Evolutionary conservation across 2,797 vertebrate genomes (phyloP).

Genomic region (Falco cherrug): DNA sequence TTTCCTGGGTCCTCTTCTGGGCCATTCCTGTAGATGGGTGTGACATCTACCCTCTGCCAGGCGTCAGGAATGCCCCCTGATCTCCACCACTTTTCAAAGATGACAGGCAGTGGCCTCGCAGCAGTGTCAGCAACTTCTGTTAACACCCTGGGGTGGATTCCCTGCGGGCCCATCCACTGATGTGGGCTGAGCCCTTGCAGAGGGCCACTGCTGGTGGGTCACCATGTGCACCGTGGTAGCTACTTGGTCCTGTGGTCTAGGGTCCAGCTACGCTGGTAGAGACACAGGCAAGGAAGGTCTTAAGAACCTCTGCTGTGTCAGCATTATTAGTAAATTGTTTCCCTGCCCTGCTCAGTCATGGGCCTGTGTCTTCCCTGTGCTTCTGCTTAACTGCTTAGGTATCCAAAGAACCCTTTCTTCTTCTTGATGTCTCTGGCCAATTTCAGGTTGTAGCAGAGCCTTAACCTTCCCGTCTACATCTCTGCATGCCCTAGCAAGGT

Average conservation of each 20-base stretch:
- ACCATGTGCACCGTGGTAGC: fast-evolving
- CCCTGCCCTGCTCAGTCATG: background rate
- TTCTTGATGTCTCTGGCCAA: background rate
- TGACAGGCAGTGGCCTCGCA: background rate
- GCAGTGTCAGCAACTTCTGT: background rate
- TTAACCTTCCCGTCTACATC: background rate
- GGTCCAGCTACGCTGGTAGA: fast-evolving
- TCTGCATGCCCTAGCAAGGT: background rate
- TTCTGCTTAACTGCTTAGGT: background rate
- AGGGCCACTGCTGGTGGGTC: background rate
- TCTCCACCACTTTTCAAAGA: background rate
- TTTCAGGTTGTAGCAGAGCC: background rate
- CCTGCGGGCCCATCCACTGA: background rate
- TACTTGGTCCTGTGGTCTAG: background rate
- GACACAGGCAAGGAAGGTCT: background rate
- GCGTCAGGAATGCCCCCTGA: background rate
- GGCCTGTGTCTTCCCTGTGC: background rate
- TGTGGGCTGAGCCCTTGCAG: background rate
- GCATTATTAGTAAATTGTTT: background rate
- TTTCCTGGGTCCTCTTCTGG: background rate
- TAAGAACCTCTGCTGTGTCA: background rate
- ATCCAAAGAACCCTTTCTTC: background rate
- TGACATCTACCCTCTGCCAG: background rate
- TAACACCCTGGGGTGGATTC: background rate
- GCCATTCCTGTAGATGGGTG: background rate